These are phyloP conservation scores for Oceanodroma tethys DNA, from an alignment of 2,113 vertebrate genomes.

Conservation along the genomic window DNA sequence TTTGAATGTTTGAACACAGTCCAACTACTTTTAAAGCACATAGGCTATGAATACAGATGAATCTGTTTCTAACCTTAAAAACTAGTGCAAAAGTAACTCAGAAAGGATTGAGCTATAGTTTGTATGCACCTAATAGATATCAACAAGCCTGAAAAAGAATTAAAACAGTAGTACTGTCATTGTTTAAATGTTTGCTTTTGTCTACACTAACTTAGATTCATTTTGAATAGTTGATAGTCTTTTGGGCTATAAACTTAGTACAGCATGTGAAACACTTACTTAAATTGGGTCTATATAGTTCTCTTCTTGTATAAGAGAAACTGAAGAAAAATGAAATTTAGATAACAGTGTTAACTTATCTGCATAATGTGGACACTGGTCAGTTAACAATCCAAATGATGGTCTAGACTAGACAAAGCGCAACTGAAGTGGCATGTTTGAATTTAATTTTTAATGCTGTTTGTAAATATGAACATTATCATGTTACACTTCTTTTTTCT, in stretches of 20 bases:
- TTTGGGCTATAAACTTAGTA: not conserved
- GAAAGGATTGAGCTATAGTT: not conserved
- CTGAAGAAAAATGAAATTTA: not conserved
- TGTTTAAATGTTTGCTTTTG: not conserved
- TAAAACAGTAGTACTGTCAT: not conserved
- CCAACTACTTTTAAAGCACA: conserved; percentile 15
- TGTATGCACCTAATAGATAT: not conserved
- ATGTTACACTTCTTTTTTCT: not conserved
- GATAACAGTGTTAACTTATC: not conserved
- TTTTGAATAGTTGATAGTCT: not conserved
- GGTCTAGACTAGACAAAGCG: not conserved
- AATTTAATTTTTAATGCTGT: not conserved
- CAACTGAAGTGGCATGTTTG: not conserved
- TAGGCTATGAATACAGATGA: not conserved
- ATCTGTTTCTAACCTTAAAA: not conserved
- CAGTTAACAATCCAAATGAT: not conserved
- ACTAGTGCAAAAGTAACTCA: not conserved
- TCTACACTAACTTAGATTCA: not conserved
- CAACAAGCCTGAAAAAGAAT: not conserved
- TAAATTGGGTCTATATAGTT: not conserved
- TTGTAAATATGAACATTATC: not conserved
- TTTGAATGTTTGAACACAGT: conserved; percentile 3
- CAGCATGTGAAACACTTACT: not conserved
- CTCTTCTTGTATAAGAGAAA: not conserved
- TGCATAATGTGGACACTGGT: not conserved